Evolutionary conservation across 2,888 invertebrate species (phyloP).

Genomic region (Aradus depressus): DNA sequence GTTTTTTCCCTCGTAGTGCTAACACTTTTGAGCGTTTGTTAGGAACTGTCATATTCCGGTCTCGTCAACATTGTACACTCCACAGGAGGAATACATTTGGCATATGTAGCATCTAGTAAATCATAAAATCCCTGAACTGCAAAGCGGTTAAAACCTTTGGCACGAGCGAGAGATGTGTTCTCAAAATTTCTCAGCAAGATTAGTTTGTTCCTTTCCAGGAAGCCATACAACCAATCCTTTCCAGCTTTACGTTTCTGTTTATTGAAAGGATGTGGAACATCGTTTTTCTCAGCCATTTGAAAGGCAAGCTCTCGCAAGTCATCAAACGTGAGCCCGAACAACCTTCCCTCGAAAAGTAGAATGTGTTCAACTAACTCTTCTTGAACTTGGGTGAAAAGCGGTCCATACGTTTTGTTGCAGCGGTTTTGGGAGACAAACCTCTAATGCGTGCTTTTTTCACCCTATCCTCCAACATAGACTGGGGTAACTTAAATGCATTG

Average conservation of each 20-base stretch:
- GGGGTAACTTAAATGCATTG: no score
- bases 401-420: constrained; percentile 7
- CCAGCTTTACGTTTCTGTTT: constrained; percentile 16
- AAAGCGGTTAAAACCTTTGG: constrained; percentile 23
- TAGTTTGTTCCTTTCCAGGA: constrained; percentile 24
- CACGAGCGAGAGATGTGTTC: constrained; percentile 19
- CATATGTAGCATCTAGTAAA: constrained; percentile 18
- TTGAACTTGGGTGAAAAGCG: constrained; percentile 19
- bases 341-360: constrained; percentile 21
- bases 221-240: constrained; percentile 23
- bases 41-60: constrained; percentile 35
- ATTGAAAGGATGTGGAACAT: constrained; percentile 24
- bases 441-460: no score
- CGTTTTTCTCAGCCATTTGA: constrained; percentile 22
- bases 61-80: constrained; percentile 35
- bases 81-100: constrained; percentile 30
- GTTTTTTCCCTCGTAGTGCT: constrained; percentile 33
- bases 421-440: no score
- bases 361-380: constrained; percentile 19
- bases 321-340: constrained; percentile 18
- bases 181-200: constrained; percentile 22
- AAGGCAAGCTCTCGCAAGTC: constrained; percentile 24
- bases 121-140: constrained; percentile 18
- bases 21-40: constrained; percentile 32
- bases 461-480: no score